Evolutionary conservation across 2,888 invertebrate genomes (phyloP).

Genomic region (Eristalinus sepulchralis): DNA sequence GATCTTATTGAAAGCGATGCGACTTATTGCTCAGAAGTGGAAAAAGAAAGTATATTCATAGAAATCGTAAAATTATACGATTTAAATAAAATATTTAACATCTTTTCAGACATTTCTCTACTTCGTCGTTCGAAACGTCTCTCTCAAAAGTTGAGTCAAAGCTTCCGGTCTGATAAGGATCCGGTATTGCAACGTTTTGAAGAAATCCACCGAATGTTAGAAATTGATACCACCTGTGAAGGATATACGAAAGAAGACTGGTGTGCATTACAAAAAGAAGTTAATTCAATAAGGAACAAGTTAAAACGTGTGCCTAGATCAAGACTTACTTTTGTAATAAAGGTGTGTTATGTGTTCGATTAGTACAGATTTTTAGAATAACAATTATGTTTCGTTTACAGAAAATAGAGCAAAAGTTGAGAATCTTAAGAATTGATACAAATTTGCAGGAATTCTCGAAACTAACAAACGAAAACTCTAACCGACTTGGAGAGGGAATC

Average conservation of each 20-base stretch:
- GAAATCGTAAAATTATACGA: background rate
- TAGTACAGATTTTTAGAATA: background rate
- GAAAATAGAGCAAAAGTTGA: constrained; percentile 28
- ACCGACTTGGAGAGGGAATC: background rate
- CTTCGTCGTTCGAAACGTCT: constrained; percentile 48
- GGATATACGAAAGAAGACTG: constrained; percentile 31
- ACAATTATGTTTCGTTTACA: background rate
- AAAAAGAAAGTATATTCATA: constrained; percentile 34
- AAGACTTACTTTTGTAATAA: constrained; percentile 29
- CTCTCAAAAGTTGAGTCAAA: constrained; percentile 11
- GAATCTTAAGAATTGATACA: background rate
- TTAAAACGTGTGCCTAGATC: background rate
- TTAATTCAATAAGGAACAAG: background rate
- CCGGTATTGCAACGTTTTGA: constrained; percentile 17
- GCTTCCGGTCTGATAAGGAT: constrained; percentile 35
- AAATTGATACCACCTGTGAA: constrained; percentile 3
- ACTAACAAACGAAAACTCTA: background rate
- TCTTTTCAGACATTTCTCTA: constrained; percentile 19
- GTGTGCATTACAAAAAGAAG: constrained; percentile 34
- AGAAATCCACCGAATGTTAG: constrained; percentile 36
- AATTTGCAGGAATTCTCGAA: background rate
- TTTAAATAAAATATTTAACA: background rate
- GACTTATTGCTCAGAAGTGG: constrained; percentile 55
- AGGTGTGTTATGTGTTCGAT: constrained; percentile 23
- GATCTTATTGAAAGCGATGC: constrained; percentile 44